These are phyloP conservation scores for Acleris emargana DNA, from an alignment of 2,888 invertebrate genomes.

Conservation along the genomic window DNA sequence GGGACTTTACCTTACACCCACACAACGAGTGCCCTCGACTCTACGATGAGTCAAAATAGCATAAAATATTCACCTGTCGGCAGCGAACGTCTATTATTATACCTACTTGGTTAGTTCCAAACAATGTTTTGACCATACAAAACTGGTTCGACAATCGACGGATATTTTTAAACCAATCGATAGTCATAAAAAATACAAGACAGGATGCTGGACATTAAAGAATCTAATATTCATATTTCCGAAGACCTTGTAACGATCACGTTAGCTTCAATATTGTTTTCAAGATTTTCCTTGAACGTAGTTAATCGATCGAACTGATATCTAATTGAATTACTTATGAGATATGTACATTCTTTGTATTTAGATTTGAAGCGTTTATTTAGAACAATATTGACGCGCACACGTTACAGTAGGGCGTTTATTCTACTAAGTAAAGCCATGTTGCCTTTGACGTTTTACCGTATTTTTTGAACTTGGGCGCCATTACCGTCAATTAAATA, in stretches of 20 bases:
- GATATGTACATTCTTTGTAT: too few relatives aligned
- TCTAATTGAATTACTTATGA: not conserved
- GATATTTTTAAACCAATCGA: slow-evolving; percentile 19
- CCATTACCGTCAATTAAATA: too few relatives aligned
- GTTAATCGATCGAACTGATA: not conserved
- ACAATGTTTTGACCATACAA: slow-evolving; percentile 24
- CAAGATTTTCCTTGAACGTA: slow-evolving; percentile 14
- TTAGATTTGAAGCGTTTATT: too few relatives aligned
- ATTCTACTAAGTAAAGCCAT: too few relatives aligned
- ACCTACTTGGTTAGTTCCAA: slow-evolving; percentile 23
- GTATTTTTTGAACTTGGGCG: too few relatives aligned
- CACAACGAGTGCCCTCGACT: too few relatives aligned
- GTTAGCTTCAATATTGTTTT: slow-evolving; percentile 8
- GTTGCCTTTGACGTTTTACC: too few relatives aligned
- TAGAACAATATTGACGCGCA: too few relatives aligned
- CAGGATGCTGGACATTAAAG: slow-evolving; percentile 19
- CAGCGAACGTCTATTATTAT: not conserved
- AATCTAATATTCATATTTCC: slow-evolving; percentile 29
- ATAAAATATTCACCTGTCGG: not conserved
- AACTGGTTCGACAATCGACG: slow-evolving; percentile 29
- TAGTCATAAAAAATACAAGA: slow-evolving; percentile 23
- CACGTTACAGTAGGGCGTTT: too few relatives aligned
- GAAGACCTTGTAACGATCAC: slow-evolving; percentile 26
- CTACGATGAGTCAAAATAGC: too few relatives aligned
- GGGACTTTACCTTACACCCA: slow-evolving; percentile 3